These are phyloP conservation scores for Scyliorhinus canicula DNA, from an alignment of 2,797 vertebrate genomes.

Conservation along the genomic window DNA sequence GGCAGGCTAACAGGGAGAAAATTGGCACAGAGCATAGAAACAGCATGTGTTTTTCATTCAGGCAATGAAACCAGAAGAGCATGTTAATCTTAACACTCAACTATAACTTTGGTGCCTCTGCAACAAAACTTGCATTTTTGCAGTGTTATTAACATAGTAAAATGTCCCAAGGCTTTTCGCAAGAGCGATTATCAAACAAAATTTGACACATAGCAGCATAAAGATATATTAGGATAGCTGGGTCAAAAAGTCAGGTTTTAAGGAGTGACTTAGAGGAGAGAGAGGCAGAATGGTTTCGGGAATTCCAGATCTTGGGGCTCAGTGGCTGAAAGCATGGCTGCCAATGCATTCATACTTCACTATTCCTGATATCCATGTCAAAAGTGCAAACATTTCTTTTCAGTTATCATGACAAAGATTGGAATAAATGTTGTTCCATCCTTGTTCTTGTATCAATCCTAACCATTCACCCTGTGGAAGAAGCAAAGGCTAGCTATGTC, in stretches of 20 bases:
- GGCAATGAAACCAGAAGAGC: background rate
- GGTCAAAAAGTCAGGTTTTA: background rate
- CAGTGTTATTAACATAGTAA: background rate
- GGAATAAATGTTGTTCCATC: background rate
- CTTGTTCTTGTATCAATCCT: background rate
- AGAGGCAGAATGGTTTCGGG: background rate
- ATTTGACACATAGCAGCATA: background rate
- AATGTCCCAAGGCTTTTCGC: background rate
- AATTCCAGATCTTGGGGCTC: background rate
- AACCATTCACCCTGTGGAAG: background rate
- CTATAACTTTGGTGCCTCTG: background rate
- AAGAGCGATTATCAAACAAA: background rate
- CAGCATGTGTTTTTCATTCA: background rate
- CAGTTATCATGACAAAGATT: background rate
- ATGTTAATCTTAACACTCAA: background rate
- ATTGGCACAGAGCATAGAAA: background rate
- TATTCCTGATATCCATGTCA: background rate
- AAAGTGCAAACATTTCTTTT: background rate
- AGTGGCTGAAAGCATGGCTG: background rate
- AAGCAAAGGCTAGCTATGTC: background rate
- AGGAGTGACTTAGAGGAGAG: background rate
- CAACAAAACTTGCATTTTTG: background rate
- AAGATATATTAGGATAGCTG: background rate
- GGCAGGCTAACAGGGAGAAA: background rate
- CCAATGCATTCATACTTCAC: background rate